These are phyloP conservation scores for Salvelinus namaycush DNA, from an alignment of 2,113 vertebrate genomes.

Conservation along the genomic window DNA sequence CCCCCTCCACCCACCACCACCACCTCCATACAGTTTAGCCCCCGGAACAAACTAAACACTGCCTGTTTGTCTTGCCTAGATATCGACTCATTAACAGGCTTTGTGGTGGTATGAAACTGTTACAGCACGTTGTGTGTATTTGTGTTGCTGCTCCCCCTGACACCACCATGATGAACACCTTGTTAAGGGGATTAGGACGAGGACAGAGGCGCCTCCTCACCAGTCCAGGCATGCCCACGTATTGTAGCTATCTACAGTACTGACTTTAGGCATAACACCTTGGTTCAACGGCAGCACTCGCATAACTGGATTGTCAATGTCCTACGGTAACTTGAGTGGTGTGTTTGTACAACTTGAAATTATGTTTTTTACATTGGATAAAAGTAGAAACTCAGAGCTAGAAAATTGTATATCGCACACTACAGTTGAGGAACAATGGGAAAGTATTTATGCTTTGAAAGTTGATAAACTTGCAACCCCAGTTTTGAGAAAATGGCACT, in stretches of 20 bases:
- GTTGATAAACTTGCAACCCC: no score
- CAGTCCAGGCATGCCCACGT: background rate
- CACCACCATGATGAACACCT: background rate
- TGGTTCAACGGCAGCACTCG: background rate
- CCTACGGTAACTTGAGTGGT: background rate
- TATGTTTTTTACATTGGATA: no score
- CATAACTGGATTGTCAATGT: background rate
- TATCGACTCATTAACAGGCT: background rate
- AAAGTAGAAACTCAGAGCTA: no score
- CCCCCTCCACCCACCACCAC: background rate
- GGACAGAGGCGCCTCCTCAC: background rate
- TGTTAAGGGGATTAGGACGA: constrained; percentile 1
- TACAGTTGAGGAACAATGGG: no score
- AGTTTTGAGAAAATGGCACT: no score
- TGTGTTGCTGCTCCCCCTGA: background rate
- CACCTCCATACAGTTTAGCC: background rate
- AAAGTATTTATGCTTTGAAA: no score
- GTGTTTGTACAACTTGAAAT: background rate
- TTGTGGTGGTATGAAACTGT: background rate
- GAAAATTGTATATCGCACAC: no score
- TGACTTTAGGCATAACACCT: background rate
- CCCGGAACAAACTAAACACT: background rate
- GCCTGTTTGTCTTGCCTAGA: background rate
- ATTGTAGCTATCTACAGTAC: background rate
- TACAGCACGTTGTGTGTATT: no score